Conservation (phyloP, 1,140 invertebrate genomes). For the Ericerus pela region DNA sequence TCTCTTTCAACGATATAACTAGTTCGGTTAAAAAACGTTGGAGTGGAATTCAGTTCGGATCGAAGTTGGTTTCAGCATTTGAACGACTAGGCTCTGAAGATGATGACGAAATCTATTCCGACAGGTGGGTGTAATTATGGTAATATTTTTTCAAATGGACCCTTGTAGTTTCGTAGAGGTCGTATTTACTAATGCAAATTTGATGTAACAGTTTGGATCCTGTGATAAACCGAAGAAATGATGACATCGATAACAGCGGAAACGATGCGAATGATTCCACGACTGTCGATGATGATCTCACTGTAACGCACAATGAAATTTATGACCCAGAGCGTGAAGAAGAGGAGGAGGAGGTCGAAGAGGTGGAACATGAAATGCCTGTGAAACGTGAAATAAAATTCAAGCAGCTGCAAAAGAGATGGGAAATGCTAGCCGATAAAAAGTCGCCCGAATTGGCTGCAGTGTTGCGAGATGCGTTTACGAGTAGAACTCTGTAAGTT, state of each 20-base stretch:
- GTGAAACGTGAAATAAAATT: conserved; percentile 38
- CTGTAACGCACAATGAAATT: neutral
- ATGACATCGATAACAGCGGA: neutral
- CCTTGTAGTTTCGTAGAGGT: neutral
- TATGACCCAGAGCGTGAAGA: conserved; percentile 1
- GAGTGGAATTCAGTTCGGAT: conserved; percentile 52
- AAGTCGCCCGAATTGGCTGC: neutral
- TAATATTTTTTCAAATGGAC: neutral
- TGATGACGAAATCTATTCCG: conserved; percentile 48
- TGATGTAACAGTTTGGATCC: neutral
- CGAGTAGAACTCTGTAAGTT: neutral
- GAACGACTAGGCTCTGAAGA: conserved; percentile 48
- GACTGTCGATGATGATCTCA: neutral
- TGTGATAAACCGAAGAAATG: neutral
- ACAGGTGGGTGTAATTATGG: conserved; percentile 17
- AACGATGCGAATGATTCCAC: conserved; percentile 1
- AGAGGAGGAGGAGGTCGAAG: conserved; percentile 3
- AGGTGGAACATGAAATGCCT: neutral
- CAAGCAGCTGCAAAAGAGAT: conserved; percentile 64
- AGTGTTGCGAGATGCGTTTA: neutral
- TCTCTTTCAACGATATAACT: conserved; percentile 37
- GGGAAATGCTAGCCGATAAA: conserved; percentile 39
- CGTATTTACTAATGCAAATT: neutral
- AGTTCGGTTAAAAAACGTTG: conserved; percentile 48
- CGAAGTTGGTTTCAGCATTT: conserved; percentile 51